phyloP scores from a whole-genome alignment of 1,140 invertebrate genomes.

The Lordiphosa mommai region DNA sequence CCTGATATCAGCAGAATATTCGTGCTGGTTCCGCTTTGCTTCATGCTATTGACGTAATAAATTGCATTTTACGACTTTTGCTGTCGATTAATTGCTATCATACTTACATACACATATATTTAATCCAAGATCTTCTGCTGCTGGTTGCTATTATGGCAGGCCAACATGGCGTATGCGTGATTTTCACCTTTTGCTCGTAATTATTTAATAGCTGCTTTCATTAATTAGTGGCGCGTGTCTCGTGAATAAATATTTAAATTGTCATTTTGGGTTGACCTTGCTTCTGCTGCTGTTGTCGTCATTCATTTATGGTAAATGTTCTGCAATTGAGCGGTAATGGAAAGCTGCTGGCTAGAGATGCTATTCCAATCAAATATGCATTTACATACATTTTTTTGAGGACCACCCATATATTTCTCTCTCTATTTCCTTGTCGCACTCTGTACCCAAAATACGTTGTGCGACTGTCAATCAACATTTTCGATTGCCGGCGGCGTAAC shows the following conservation, averaged over 20 bases:
- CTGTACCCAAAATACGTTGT: constrained; percentile 14
- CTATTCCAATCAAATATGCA: constrained; percentile 27
- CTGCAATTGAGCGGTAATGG: background rate
- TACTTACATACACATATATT: background rate
- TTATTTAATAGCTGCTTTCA: constrained; percentile 42
- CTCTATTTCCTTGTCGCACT: background rate
- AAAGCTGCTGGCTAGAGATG: constrained; percentile 10
- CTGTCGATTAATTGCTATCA: constrained; percentile 51
- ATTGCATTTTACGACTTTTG: constrained; percentile 56
- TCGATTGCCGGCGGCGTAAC: constrained; percentile 42
- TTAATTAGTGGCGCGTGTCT: constrained; percentile 14
- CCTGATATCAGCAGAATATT: constrained; percentile 18
- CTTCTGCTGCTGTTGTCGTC: too few species aligned
- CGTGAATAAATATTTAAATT: constrained; percentile 34
- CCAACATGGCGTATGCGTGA: background rate
- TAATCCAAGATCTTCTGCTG: constrained; percentile 3
- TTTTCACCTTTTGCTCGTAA: constrained; percentile 32
- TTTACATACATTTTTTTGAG: constrained; percentile 22
- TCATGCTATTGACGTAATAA: constrained; percentile 53
- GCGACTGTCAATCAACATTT: constrained; percentile 59
- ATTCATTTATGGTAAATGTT: background rate
- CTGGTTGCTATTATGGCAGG: background rate
- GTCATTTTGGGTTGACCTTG: constrained; percentile 15
- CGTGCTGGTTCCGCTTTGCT: constrained; percentile 4
- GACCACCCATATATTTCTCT: constrained; percentile 27